Evolutionary conservation across 2,888 invertebrate genomes (phyloP), one percentile per base, ranked within the genome.

Genomic region (Andrena fulva): DNA sequence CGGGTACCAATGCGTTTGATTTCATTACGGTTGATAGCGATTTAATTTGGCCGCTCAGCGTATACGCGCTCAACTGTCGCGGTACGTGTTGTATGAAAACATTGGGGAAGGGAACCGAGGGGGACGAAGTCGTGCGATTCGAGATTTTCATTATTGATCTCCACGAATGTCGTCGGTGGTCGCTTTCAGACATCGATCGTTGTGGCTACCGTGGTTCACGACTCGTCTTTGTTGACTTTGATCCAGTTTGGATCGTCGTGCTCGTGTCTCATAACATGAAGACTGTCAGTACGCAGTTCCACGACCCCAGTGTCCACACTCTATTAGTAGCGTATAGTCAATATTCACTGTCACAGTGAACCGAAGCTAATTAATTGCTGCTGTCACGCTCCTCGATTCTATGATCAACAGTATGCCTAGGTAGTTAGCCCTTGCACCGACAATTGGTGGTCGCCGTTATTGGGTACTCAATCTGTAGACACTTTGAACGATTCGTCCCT

Each of bases 1-100:
- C 31, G 16, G 3, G 20, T 20, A 52, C 48, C 8, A 67, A n/a
- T 6, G 48, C 12, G 54, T 71, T 71, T 76, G 2, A 71, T 56
- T 60, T 52, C 31, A 48, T 52, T 29, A 52, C 62, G 1, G 8
- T 3, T 52, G 27, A 10, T 52, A 29, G 29, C 35, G 35, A 63
- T 72, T 54, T 63, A 24, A 27, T 6, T 5, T 16, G 12, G 10
- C 16, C 33, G 12, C 16, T n/a, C 42, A 7, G 29, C 29, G 29
- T 42, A 5, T 16, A 5, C 16, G 42, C 16, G 42, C 4, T 42
- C 42, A 42, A 16, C 42, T 42, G 16, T 42, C 4, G 42, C 42
- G 0, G 16, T 16, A 5, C 42, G 16, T 1, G 42, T 1, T 5
- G 5, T 16, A 16, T 16, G 42, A 16, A 42, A 42, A 42, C 16